phyloP scores from a whole-genome alignment of 1,140 invertebrate species.

The Bradynema listronoti region DNA sequence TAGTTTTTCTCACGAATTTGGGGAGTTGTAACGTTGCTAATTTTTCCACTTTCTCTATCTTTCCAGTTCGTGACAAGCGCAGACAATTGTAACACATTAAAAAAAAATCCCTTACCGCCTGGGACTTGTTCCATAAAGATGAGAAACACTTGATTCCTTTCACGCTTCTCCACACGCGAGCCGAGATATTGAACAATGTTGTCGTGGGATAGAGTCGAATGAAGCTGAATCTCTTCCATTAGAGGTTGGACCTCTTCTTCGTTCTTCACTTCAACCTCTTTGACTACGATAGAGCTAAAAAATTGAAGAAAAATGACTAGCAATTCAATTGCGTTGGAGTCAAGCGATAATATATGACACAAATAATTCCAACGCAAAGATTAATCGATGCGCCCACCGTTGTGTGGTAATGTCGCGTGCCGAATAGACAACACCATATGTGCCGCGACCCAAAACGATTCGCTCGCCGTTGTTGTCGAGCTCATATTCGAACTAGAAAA shows the following conservation, averaged over 20 bases:
- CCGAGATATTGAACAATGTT: slow-evolving; percentile 98
- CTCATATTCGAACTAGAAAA: slow-evolving; percentile 85
- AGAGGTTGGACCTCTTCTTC: slow-evolving; percentile 91
- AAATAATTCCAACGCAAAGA: slow-evolving; percentile 81
- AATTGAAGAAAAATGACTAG: no score
- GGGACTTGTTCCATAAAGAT: slow-evolving; percentile 99
- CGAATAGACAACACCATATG: slow-evolving; percentile 82
- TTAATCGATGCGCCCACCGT: no score
- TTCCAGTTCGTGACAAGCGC: no score
- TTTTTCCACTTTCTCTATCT: no score
- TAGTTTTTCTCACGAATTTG: no score
- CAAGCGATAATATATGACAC: slow-evolving; percentile 78
- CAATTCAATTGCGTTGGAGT: slow-evolving; percentile 90
- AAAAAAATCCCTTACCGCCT: slow-evolving; percentile 63
- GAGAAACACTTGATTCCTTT: slow-evolving; percentile 82
- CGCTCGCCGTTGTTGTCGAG: slow-evolving; percentile 79
- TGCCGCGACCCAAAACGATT: slow-evolving; percentile 83
- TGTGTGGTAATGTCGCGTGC: slow-evolving; percentile 88
- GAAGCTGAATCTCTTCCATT: slow-evolving; percentile 92
- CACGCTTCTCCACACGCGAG: slow-evolving; percentile 63
- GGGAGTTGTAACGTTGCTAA: no score
- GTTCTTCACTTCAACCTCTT: slow-evolving; percentile 93
- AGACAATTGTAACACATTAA: not conserved
- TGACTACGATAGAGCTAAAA: slow-evolving; percentile 93
- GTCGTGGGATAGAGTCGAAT: slow-evolving; percentile 85